Evolutionary conservation across 2,888 invertebrate species (phyloP).

Genomic region (Notocelia uddmanniana): DNA sequence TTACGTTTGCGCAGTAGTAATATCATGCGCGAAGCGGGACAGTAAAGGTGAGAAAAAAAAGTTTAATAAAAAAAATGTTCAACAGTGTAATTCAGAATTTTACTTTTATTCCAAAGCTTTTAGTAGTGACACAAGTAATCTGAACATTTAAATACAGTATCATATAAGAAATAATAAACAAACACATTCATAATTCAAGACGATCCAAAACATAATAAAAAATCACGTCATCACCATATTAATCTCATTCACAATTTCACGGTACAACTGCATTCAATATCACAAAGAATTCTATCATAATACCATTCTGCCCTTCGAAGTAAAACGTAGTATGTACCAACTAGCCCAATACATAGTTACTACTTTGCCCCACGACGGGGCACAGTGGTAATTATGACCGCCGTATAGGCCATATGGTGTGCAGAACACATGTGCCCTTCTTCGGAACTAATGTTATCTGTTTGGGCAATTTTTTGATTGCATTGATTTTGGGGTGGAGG

Average conservation of each 20-base stretch:
- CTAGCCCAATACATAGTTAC: background rate
- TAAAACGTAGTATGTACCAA: background rate
- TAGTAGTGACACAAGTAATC: too few relatives aligned
- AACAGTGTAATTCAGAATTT: too few relatives aligned
- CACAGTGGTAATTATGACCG: conserved; percentile 35
- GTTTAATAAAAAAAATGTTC: too few relatives aligned
- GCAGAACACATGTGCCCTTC: conserved; percentile 26
- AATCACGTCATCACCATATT: conserved; percentile 28
- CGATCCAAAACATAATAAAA: conserved; percentile 3
- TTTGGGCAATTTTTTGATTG: conserved; percentile 36
- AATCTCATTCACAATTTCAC: conserved; percentile 34
- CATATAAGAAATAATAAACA: background rate
- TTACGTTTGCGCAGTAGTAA: too few relatives aligned
- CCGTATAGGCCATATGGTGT: conserved; percentile 32
- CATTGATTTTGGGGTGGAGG: conserved; percentile 55
- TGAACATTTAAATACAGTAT: too few relatives aligned
- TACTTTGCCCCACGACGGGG: background rate
- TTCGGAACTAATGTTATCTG: conserved; percentile 21
- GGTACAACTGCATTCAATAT: conserved; percentile 25
- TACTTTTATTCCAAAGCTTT: too few relatives aligned
- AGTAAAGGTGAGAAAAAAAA: too few relatives aligned
- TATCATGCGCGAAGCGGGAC: too few relatives aligned
- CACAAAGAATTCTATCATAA: conserved; percentile 31
- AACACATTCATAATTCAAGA: conserved; percentile 1
- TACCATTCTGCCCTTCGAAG: background rate